These are phyloP conservation scores for Ectemnius cavifrons DNA, from an alignment of 2,888 invertebrate species.

Conservation along the genomic window DNA sequence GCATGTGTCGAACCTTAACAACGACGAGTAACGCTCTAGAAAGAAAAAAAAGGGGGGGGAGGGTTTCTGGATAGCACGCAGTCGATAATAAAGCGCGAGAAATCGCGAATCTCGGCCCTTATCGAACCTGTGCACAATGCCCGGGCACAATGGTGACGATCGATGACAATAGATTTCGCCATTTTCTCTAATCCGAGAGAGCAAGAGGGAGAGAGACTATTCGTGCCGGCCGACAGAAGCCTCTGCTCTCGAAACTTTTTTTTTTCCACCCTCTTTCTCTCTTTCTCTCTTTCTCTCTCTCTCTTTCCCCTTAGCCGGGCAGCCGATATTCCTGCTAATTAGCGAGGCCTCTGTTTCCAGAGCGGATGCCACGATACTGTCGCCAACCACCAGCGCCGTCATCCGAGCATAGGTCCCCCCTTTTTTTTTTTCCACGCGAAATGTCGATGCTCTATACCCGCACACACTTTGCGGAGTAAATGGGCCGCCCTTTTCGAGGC, in stretches of 20 bases:
- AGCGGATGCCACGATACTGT: not conserved
- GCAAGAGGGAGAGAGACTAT: too few species aligned
- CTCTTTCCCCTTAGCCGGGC: constrained; percentile 17
- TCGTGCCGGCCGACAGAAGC: not conserved
- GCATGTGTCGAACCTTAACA: too few species aligned
- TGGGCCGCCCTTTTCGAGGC: not conserved
- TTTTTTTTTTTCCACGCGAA: too few species aligned
- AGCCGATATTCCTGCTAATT: constrained; percentile 49
- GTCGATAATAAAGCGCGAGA: constrained; percentile 10
- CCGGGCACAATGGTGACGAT: constrained; percentile 56
- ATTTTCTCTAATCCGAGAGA: constrained; percentile 44
- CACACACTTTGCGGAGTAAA: not conserved
- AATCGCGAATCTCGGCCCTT: constrained; percentile 49
- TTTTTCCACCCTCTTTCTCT: constrained; percentile 3
- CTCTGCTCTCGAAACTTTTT: constrained; percentile 6
- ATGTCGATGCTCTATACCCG: not conserved
- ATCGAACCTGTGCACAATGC: constrained; percentile 55
- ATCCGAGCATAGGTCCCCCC: not conserved
- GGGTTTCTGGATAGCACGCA: constrained; percentile 12
- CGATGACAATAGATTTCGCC: constrained; percentile 62
- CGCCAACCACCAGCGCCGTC: not conserved
- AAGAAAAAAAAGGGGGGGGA: not conserved
- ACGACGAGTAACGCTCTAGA: too few species aligned
- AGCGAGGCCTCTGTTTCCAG: constrained; percentile 26
- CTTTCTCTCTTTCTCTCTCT: not conserved